Evolutionary conservation across 2,888 invertebrate species (phyloP).

Genomic region (Drosophila macrothrix): DNA sequence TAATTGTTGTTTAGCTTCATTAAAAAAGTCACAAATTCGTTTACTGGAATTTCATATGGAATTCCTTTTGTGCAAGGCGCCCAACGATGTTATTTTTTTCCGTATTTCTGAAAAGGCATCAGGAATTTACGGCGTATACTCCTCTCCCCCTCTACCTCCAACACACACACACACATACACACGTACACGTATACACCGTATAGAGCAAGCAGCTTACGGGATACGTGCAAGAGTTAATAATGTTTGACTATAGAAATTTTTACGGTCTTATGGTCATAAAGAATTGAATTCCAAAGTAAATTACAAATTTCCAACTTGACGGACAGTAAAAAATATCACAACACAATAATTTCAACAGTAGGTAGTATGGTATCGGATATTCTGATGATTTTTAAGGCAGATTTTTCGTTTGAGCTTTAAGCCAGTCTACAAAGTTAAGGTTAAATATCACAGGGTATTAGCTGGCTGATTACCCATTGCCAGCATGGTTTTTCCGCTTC

Average conservation of each 20-base stretch:
- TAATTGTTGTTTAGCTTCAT: constrained; percentile 73
- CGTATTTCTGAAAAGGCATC: constrained; percentile 43
- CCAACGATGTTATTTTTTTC: constrained; percentile 7
- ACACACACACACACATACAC: constrained; percentile 8
- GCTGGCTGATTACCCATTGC: background rate
- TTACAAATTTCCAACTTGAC: constrained; percentile 12
- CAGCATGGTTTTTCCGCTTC: background rate
- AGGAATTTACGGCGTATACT: constrained; percentile 52
- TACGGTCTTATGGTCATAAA: constrained; percentile 32
- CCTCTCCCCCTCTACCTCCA: background rate
- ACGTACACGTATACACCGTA: constrained; percentile 16
- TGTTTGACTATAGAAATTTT: constrained; percentile 12
- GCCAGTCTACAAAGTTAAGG: background rate
- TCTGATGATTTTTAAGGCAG: background rate
- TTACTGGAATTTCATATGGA: constrained; percentile 72
- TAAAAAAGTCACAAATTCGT: constrained; percentile 78
- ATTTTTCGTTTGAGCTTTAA: background rate
- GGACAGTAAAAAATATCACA: background rate
- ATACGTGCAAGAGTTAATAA: constrained; percentile 28
- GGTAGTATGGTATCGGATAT: background rate
- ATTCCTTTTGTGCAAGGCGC: constrained; percentile 57
- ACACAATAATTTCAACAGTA: background rate
- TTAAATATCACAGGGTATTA: background rate
- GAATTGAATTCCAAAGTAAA: constrained; percentile 28
- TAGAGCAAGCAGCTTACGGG: constrained; percentile 9